phyloP scores from a whole-genome alignment of 2,113 vertebrate genomes.

The Octodon degus region DNA sequence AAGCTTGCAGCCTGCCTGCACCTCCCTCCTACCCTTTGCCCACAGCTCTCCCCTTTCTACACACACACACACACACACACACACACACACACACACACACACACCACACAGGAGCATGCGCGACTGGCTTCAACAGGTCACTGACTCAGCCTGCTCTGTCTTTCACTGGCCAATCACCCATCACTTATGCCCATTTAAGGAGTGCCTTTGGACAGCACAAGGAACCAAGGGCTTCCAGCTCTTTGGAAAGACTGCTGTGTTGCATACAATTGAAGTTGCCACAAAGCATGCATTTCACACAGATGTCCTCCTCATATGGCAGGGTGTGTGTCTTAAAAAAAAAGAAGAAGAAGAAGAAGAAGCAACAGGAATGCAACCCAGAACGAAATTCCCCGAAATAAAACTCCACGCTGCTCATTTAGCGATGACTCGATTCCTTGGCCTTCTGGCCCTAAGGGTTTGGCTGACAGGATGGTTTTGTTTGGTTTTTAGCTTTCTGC shows the following conservation, averaged over 20 bases:
- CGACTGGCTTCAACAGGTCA: conserved; percentile 85
- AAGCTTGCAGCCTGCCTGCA: conserved; percentile 79
- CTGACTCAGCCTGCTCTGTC: conserved; percentile 82
- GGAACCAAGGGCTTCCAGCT: conserved; percentile 78
- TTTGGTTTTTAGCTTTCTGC: not conserved
- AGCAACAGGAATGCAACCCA: not conserved
- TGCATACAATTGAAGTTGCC: conserved; percentile 20
- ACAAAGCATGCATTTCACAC: conserved; percentile 57
- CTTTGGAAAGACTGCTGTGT: conserved; percentile 68
- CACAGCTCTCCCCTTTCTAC: conserved; percentile 37
- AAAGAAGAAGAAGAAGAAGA: not conserved
- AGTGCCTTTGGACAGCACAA: conserved; percentile 85
- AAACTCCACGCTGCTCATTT: not conserved
- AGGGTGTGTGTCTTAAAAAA: not conserved
- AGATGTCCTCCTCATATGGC: not conserved
- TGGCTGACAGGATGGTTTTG: not conserved
- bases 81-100: conserved; percentile 60
- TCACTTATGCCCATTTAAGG: conserved; percentile 94
- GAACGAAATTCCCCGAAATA: not conserved
- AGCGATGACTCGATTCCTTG: not conserved
- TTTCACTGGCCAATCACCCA: conserved; percentile 86
- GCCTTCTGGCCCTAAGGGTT: not conserved
- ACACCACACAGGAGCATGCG: not conserved
- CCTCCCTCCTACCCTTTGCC: conserved; percentile 62
- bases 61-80: conserved; percentile 61